Conservation (phyloP, 30 jellyfish, hydroid and myxozoan species). For the Rhopilema esculentum region DNA sequence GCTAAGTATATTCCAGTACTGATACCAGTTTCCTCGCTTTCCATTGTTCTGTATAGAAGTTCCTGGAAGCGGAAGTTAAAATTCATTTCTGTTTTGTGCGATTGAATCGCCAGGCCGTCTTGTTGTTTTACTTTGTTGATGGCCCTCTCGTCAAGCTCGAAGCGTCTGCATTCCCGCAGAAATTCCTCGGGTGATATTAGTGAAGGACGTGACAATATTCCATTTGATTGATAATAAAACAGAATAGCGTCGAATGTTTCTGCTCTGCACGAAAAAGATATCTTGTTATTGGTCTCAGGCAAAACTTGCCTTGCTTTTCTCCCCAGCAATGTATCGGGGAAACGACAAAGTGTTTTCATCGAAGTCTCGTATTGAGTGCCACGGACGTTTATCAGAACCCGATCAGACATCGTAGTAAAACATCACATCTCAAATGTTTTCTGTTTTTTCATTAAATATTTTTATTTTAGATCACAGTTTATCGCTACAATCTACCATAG, state of each 20-base stretch:
- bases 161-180: conserved; percentile 77
- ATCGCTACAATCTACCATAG: background rate
- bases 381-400: conserved; percentile 59
- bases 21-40: conserved; percentile 13
- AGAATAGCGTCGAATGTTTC: conserved; percentile 82
- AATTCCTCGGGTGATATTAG: conserved; percentile 70
- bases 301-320: conserved; percentile 19
- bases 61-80: conserved; percentile 22
- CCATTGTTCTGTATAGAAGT: conserved; percentile 26
- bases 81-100: background rate
- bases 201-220: conserved; percentile 79
- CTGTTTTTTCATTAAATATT: background rate
- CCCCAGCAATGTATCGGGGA: conserved; percentile 85
- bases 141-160: conserved; percentile 59
- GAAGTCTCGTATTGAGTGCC: conserved; percentile 83
- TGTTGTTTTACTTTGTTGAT: conserved; percentile 44
- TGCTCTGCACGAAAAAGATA: conserved; percentile 70
- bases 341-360: conserved; percentile 73
- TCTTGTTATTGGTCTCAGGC: background rate
- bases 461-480: background rate
- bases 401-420: conserved; percentile 7
- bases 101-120: conserved; percentile 44
- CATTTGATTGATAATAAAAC: conserved; percentile 84
- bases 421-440: background rate
- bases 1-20: background rate